These are phyloP conservation scores for Monochamus saltuarius DNA, from an alignment of 1,140 invertebrate species.

Conservation along the genomic window DNA sequence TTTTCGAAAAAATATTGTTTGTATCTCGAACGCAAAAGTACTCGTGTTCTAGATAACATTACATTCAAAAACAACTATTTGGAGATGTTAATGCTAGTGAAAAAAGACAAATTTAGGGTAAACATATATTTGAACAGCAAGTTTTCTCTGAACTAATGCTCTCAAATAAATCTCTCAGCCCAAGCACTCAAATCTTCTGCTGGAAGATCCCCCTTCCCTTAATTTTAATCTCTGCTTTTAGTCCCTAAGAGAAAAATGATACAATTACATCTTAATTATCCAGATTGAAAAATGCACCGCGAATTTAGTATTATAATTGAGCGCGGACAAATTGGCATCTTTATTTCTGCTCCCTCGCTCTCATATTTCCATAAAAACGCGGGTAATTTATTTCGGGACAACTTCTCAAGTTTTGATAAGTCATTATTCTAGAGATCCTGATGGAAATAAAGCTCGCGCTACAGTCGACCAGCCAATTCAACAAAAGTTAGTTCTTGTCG, in stretches of 20 bases:
- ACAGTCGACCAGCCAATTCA: not conserved
- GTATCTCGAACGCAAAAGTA: too few relatives aligned
- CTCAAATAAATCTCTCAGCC: not conserved
- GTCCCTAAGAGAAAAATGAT: constrained; percentile 10
- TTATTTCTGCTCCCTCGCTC: constrained; percentile 16
- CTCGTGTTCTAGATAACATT: too few relatives aligned
- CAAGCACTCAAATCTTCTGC: not conserved
- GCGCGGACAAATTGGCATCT: constrained; percentile 20
- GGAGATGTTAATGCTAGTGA: too few relatives aligned
- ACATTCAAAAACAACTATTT: too few relatives aligned
- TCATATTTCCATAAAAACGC: constrained; percentile 21
- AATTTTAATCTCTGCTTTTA: not conserved
- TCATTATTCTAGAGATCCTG: constrained; percentile 15
- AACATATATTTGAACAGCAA: not conserved
- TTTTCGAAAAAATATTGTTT: too few relatives aligned
- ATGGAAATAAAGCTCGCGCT: not conserved
- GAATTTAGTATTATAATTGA: constrained; percentile 12
- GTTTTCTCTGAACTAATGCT: not conserved
- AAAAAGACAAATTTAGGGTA: not conserved
- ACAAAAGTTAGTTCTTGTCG: too few relatives aligned
- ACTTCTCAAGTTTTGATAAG: constrained; percentile 15
- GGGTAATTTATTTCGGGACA: constrained; percentile 19
- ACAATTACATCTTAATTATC: constrained; percentile 21
- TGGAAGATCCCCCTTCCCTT: not conserved
- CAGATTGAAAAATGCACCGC: constrained; percentile 17